These are phyloP conservation scores for Xenopus laevis DNA, from an alignment of 2,113 vertebrate genomes.

Conservation along the genomic window DNA sequence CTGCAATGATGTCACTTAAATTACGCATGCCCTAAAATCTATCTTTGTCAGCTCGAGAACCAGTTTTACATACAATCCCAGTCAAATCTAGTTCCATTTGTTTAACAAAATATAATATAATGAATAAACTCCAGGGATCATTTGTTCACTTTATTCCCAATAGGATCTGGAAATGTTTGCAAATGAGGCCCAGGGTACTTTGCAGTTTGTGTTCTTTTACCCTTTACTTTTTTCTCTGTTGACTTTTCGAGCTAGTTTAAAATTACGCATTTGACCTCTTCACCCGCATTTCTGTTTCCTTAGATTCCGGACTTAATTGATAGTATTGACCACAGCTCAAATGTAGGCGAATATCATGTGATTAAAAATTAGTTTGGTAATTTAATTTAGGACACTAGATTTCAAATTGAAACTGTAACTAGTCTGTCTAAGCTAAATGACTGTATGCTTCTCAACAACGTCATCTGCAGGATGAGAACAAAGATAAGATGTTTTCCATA, in stretches of 20 bases:
- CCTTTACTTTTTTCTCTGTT: not conserved
- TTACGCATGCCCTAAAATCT: conserved; percentile 3
- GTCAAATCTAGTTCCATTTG: conserved; percentile 5
- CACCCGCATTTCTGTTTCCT: not conserved
- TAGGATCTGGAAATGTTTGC: not conserved
- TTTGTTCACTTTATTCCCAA: not conserved
- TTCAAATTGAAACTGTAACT: conserved; percentile 5
- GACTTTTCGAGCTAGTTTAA: conserved; percentile 9
- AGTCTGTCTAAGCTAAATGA: too few species aligned
- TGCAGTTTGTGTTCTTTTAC: not conserved
- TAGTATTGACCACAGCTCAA: not conserved
- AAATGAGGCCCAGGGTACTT: not conserved
- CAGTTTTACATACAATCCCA: conserved; percentile 1
- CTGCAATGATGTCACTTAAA: conserved; percentile 23
- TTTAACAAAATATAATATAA: conserved; percentile 11
- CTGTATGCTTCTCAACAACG: not conserved
- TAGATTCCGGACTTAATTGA: not conserved
- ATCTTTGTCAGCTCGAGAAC: not conserved
- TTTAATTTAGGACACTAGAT: not conserved
- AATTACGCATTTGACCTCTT: conserved; percentile 22
- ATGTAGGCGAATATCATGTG: not conserved
- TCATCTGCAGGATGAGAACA: not conserved
- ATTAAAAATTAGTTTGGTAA: not conserved
- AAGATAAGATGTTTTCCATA: not conserved
- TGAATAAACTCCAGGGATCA: not conserved